A percentile compares a stretch with the other conserved stretches of the same genome.
Conservation (phyloP, 1,140 invertebrate genomes). For the Phthorimaea operculella region DNA sequence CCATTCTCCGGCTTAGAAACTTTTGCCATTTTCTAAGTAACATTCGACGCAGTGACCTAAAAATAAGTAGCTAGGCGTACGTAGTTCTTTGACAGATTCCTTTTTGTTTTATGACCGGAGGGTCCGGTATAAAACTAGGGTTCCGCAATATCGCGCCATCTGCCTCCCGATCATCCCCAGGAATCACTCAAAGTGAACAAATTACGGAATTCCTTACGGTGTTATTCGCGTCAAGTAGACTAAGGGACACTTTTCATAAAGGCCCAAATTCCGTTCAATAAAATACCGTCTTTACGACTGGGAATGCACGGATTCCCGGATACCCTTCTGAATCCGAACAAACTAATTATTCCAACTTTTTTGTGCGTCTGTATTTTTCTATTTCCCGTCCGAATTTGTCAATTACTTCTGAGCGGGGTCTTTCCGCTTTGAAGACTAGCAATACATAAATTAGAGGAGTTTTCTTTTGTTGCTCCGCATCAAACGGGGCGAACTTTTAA, state of each 20-base stretch:
- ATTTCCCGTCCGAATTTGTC: slow-evolving; percentile 41
- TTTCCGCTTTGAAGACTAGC: slow-evolving; percentile 32
- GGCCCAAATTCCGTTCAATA: slow-evolving; percentile 35
- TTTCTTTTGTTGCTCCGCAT: slow-evolving; percentile 41
- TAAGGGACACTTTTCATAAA: slow-evolving; percentile 51
- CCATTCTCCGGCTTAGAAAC: no score
- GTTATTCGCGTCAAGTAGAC: slow-evolving; percentile 28
- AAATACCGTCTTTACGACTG: slow-evolving; percentile 43
- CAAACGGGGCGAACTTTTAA: slow-evolving; percentile 36
- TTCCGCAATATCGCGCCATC: slow-evolving; percentile 54
- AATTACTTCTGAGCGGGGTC: slow-evolving; percentile 40
- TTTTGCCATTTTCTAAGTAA: no score
- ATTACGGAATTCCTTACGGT: slow-evolving; percentile 39
- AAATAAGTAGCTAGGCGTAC: neutral
- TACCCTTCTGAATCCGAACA: slow-evolving; percentile 23
- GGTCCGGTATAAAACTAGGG: slow-evolving; percentile 46
- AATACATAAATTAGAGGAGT: slow-evolving; percentile 41
- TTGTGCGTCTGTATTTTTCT: slow-evolving; percentile 23
- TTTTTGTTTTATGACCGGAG: slow-evolving; percentile 35
- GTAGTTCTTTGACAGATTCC: slow-evolving; percentile 25
- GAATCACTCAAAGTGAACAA: slow-evolving; percentile 50
- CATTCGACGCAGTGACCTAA: no score
- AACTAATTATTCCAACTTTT: slow-evolving; percentile 38
- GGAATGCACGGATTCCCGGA: slow-evolving; percentile 24
- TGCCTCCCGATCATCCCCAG: slow-evolving; percentile 41